phyloP scores from a whole-genome alignment of 2,888 invertebrate genomes.

The Thysanoteuthis rhombus region DNA sequence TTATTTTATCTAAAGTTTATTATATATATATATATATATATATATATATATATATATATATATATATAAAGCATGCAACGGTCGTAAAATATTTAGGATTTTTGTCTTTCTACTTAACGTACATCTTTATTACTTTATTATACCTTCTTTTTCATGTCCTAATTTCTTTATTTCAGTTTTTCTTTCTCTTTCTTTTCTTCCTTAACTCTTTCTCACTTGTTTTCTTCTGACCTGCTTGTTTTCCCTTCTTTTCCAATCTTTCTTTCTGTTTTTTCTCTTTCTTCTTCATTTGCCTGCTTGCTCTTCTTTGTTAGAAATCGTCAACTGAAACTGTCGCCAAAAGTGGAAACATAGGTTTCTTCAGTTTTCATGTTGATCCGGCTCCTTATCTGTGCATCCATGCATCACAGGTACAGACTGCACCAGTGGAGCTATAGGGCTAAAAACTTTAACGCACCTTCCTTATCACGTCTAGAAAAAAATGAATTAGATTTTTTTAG shows the following conservation, averaged over 20 bases:
- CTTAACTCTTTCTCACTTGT: too few species aligned
- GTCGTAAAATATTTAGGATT: background rate
- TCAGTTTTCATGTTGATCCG: too few species aligned
- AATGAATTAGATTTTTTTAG: too few species aligned
- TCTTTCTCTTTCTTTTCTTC: too few species aligned
- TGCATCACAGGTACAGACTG: too few species aligned
- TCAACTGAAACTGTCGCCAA: too few species aligned
- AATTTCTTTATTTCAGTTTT: background rate
- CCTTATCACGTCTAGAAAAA: too few species aligned
- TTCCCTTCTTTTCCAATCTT: background rate
- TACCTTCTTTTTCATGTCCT: background rate
- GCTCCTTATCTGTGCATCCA: too few species aligned
- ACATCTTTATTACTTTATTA: background rate
- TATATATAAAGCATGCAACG: background rate
- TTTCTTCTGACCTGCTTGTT: background rate
- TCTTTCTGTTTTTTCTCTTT: background rate
- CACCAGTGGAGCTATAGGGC: too few species aligned
- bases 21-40: background rate
- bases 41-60: background rate
- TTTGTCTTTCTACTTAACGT: background rate
- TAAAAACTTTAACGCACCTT: too few species aligned
- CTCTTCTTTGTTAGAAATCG: too few species aligned
- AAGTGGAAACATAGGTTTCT: too few species aligned
- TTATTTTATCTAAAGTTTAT: background rate
- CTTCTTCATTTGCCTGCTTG: background rate